These are phyloP conservation scores for Bubalus kerabau DNA, from an alignment of 2,113 vertebrate genomes.

Conservation along the genomic window DNA sequence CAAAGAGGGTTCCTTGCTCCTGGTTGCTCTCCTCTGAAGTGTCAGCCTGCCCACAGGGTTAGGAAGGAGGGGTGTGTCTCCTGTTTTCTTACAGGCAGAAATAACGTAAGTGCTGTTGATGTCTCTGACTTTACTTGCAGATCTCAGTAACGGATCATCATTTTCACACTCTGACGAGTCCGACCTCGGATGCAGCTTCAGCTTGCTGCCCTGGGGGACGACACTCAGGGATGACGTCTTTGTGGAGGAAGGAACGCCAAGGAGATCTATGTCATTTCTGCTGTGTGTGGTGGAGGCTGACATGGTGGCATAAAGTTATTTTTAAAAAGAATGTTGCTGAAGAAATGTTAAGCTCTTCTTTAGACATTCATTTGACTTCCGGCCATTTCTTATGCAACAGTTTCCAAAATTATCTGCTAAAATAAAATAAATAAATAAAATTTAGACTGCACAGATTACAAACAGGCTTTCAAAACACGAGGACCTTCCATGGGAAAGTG, in stretches of 20 bases:
- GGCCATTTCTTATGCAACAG: not conserved
- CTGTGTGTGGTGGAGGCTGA: constrained; percentile 37
- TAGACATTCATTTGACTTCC: not conserved
- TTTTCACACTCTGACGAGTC: constrained; percentile 37
- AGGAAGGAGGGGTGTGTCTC: not conserved
- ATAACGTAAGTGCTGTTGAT: constrained; percentile 87
- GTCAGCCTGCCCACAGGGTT: constrained; percentile 72
- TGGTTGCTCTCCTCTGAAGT: constrained; percentile 84
- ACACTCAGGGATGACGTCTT: not conserved
- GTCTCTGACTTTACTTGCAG: constrained; percentile 70
- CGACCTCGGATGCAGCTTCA: constrained; percentile 11
- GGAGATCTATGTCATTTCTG: not conserved
- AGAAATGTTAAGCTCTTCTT: not conserved
- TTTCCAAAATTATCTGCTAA: constrained; percentile 44
- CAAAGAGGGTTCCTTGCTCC: constrained; percentile 59
- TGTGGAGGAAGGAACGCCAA: not conserved
- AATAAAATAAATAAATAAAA: not conserved
- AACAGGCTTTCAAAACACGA: not conserved
- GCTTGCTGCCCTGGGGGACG: not conserved
- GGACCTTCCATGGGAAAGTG: not conserved
- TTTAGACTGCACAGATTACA: not conserved
- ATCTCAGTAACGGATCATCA: constrained; percentile 15
- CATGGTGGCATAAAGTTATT: constrained; percentile 68
- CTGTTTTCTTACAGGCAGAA: constrained; percentile 78
- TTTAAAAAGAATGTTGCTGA: not conserved